A percentile compares a stretch with the other conserved stretches of the same genome.
These are phyloP conservation scores for Oreocharis arfaki DNA, from an alignment of 2,113 vertebrate genomes.

Conservation along the genomic window DNA sequence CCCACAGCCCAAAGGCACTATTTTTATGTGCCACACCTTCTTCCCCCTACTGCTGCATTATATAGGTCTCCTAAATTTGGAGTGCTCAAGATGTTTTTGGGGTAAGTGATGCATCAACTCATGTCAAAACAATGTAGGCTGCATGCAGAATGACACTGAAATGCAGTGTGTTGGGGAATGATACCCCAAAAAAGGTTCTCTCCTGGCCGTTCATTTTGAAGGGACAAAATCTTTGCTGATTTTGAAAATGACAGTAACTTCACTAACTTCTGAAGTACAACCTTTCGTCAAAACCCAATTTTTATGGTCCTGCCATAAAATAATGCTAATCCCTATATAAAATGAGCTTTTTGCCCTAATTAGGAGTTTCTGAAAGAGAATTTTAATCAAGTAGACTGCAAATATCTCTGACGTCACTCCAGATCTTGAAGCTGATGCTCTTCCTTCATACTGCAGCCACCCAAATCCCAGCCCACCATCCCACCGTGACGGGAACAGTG, in stretches of 20 bases:
- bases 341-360: not conserved
- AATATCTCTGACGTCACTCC: not conserved
- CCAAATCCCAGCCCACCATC: not conserved
- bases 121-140: constrained; percentile 4
- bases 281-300: not conserved
- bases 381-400: not conserved
- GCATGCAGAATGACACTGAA: not conserved
- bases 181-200: not conserved
- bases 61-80: constrained; percentile 25
- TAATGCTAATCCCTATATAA: not conserved
- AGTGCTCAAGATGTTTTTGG: not conserved
- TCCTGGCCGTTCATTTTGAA: not conserved
- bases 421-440: not conserved
- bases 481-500: fast-evolving
- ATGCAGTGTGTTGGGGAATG: not conserved
- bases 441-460: fast-evolving
- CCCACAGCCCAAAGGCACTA: not conserved
- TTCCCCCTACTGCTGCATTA: not conserved
- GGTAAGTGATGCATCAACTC: not conserved
- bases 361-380: not conserved
- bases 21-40: not conserved
- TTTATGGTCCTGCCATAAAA: not conserved
- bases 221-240: not conserved
- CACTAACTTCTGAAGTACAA: not conserved
- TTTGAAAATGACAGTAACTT: not conserved